phyloP scores from a whole-genome alignment of 1,140 invertebrate genomes.

The Drosophila nigromelanica region DNA sequence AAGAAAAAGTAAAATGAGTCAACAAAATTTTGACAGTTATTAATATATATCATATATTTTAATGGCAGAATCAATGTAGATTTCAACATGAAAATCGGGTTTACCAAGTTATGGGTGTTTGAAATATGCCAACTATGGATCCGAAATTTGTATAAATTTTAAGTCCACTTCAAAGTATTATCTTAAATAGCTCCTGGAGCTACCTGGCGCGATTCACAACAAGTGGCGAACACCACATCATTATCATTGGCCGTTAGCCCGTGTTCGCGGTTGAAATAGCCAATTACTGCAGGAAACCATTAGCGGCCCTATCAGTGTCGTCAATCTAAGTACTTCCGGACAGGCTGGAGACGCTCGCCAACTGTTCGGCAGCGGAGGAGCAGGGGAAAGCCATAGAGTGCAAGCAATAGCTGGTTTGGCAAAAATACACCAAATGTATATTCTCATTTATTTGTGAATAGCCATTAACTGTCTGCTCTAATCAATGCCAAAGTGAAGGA shows the following conservation, averaged over 20 bases:
- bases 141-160: too few relatives aligned
- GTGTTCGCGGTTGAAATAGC: conserved; percentile 14
- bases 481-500: not conserved
- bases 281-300: conserved; percentile 29
- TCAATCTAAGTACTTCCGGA: conserved; percentile 27
- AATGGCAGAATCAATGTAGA: too few relatives aligned
- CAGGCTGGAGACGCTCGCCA: conserved; percentile 9
- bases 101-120: too few relatives aligned
- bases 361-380: not conserved
- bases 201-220: conserved; percentile 10
- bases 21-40: too few relatives aligned
- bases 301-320: conserved; percentile 19
- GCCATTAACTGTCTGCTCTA: conserved; percentile 3
- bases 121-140: too few relatives aligned
- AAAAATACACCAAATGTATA: not conserved
- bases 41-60: too few relatives aligned
- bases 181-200: too few relatives aligned
- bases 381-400: not conserved
- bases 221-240: conserved; percentile 18
- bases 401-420: conserved; percentile 2
- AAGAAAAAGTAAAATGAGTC: too few relatives aligned
- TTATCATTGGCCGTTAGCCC: conserved; percentile 4
- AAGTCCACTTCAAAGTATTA: too few relatives aligned
- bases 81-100: too few relatives aligned
- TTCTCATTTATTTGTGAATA: conserved; percentile 6